Percentiles rank a stretch among this genome's conserved stretches.
These are phyloP conservation scores for Okamejei kenojei DNA, from an alignment of 2,797 vertebrate genomes.

Conservation along the genomic window DNA sequence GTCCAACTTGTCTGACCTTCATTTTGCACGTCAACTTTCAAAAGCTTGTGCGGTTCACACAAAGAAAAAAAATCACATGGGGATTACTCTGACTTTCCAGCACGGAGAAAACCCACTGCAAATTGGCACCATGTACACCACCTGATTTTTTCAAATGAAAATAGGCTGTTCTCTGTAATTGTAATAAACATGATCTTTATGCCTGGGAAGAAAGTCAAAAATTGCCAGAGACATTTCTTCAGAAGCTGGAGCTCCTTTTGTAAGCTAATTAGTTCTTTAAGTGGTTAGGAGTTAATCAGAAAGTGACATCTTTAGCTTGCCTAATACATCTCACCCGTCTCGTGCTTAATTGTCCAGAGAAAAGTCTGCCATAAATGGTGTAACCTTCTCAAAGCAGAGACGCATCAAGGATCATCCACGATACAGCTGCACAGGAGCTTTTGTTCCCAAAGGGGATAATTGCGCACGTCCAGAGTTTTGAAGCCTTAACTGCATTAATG, in stretches of 20 bases:
- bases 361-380: not conserved
- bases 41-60: not conserved
- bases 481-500: constrained; percentile 6
- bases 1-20: not conserved
- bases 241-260: not conserved
- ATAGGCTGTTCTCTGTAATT: not conserved
- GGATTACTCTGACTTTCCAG: not conserved
- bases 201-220: not conserved
- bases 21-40: not conserved
- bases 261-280: constrained; percentile 25
- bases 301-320: constrained; percentile 18
- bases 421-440: constrained; percentile 11
- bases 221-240: not conserved
- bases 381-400: constrained; percentile 11
- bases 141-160: not conserved
- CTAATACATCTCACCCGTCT: not conserved
- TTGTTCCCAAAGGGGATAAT: not conserved
- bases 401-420: not conserved
- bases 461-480: not conserved
- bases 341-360: constrained; percentile 20
- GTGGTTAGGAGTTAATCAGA: not conserved
- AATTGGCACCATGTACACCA: not conserved
- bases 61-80: not conserved
- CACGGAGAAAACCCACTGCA: not conserved
- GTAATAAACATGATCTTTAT: not conserved